A percentile compares a stretch with the other conserved stretches of the same genome.
phyloP scores from a whole-genome alignment of 2,113 vertebrate genomes.

The Delphinapterus leucas region DNA sequence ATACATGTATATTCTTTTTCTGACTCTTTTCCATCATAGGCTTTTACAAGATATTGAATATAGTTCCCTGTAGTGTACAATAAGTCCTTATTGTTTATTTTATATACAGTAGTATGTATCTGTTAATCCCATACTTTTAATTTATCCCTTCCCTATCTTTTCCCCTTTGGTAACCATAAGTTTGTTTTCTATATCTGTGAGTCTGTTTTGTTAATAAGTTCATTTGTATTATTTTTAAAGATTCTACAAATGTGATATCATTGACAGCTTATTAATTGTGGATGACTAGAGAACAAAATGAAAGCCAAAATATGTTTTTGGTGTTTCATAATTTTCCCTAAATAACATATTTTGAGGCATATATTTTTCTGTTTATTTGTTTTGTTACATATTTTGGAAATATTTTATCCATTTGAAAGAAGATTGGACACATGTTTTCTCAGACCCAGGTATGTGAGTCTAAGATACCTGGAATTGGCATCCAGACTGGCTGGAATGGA shows the following conservation, averaged over 20 bases:
- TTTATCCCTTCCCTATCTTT: too few relatives aligned
- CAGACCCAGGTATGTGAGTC: not conserved
- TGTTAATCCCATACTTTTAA: too few relatives aligned
- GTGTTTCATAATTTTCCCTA: not conserved
- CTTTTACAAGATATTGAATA: not conserved
- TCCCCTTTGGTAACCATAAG: not conserved
- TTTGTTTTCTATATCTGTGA: not conserved
- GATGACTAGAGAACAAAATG: not conserved
- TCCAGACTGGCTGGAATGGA: not conserved
- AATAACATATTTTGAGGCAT: not conserved
- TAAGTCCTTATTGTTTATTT: not conserved
- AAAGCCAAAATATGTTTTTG: not conserved
- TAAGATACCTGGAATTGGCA: not conserved
- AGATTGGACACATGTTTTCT: not conserved
- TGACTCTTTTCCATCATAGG: not conserved
- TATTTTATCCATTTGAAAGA: not conserved
- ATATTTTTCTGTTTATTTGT: not conserved
- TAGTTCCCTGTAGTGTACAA: not conserved
- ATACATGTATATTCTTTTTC: not conserved
- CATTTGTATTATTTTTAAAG: not conserved
- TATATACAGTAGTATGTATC: too few relatives aligned
- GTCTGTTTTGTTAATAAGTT: not conserved
- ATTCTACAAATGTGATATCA: not conserved
- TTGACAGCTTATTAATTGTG: not conserved
- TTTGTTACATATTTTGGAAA: slow-evolving; percentile 41